Base-by-base conservation (phyloP, 1,140 invertebrate species). In the Anagrus nilaparvatae region DNA sequence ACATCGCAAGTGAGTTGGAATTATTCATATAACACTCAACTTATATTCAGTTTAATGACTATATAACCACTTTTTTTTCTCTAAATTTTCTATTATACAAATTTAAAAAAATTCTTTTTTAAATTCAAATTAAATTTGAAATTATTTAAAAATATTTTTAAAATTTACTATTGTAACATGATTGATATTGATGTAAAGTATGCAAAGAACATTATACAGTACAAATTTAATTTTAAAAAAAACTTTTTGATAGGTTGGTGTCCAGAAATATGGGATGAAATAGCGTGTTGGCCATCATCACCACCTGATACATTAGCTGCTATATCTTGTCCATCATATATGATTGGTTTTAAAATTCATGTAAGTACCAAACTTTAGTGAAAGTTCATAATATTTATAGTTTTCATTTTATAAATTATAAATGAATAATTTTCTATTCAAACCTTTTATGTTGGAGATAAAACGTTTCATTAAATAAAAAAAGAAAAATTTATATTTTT, bases 211-310 rank as follows among this genome's bases (percentile, higher is more conserved):
- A n/a, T n/a, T n/a, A n/a, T n/a, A n/a, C n/a, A n/a, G n/a, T n/a
- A n/a, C n/a, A n/a, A n/a, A n/a, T n/a, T n/a, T n/a, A n/a, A n/a
- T n/a, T n/a, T n/a, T n/a, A n/a, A n/a, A n/a, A n/a, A n/a, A n/a
- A n/a, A n/a, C n/a, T 39, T 50, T 13, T 50, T 47, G 47, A 9
- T 49, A 68, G 65, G 55, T n/a, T 66, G 61, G 63, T 73, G 71
- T 40, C 64, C 68, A 0, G 54, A 56, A 41, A 56, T 65, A 12
- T 77, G 73, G 67, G 75, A 77, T 46, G 61, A 61, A 1, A 67
- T 74, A 44, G 43, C 73, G 6, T 77, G 75, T 46, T 77, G 75
- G 75, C 65, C 62, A 5, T 60, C 62, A 12, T 73, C 71, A 0
- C 52, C 60, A 27, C 60, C 72, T 17, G 65, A 63, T 2, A 52